Conservation (phyloP, 1,140 invertebrate species). For the Habropoda laboriosa region DNA sequence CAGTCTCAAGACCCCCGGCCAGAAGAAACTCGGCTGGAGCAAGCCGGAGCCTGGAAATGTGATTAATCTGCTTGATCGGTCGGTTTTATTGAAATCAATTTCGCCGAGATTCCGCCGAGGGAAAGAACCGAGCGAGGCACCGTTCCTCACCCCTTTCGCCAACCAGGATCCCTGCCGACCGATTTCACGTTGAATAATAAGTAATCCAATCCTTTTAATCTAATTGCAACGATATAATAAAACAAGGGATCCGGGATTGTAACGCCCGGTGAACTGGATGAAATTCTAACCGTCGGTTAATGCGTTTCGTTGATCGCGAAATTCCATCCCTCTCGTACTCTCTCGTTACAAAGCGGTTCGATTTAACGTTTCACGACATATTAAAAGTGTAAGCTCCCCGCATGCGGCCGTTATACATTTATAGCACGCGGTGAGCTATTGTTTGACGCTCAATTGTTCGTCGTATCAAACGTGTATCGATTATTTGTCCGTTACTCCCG, state of each 20-base stretch:
- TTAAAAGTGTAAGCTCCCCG: constrained; percentile 10
- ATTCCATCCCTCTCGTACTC: not conserved
- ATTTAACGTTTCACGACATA: constrained; percentile 13
- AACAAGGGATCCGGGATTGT: constrained; percentile 11
- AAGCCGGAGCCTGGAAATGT: constrained; percentile 20
- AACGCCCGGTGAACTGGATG: not conserved
- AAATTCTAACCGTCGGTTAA: not conserved
- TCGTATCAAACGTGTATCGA: constrained; percentile 1
- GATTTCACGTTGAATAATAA: constrained; percentile 41
- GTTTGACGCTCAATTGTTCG: constrained; percentile 1
- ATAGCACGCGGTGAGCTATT: not conserved
- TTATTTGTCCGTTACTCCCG: constrained; percentile 5
- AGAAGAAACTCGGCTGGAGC: not conserved
- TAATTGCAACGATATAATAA: constrained; percentile 23
- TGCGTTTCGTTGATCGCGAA: constrained; percentile 6
- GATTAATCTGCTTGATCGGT: constrained; percentile 44
- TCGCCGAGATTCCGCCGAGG: constrained; percentile 4
- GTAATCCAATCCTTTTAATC: constrained; percentile 42
- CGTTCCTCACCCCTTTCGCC: not conserved
- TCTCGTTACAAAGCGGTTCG: not conserved
- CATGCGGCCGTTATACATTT: not conserved
- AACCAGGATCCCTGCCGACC: not conserved
- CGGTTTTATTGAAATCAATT: constrained; percentile 46
- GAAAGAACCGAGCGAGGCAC: not conserved
- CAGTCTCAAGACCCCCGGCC: too few relatives aligned